Percentiles rank a stretch among this genome's conserved stretches.
Conservation (phyloP, 2,888 invertebrate species). For the Cerastis rubricosa region DNA sequence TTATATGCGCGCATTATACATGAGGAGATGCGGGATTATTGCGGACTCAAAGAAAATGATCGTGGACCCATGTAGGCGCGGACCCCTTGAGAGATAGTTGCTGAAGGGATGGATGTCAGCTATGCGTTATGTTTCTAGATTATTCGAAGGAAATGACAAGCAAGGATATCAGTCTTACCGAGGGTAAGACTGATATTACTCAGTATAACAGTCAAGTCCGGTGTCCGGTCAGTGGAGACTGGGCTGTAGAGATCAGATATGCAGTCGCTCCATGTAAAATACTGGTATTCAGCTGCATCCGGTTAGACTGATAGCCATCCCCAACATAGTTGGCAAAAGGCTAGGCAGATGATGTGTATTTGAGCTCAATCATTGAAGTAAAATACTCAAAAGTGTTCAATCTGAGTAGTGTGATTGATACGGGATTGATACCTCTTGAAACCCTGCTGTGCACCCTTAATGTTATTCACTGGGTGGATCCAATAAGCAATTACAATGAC, state of each 20-base stretch:
- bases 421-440: constrained; percentile 34
- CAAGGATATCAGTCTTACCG: too few relatives aligned
- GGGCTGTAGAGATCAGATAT: too few relatives aligned
- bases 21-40: constrained; percentile 82
- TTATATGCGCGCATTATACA: constrained; percentile 89
- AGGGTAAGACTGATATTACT: too few relatives aligned
- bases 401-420: not conserved
- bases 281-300: too few relatives aligned
- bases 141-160: constrained; percentile 30
- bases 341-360: too few relatives aligned
- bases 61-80: constrained; percentile 44
- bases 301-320: too few relatives aligned
- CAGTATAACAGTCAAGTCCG: too few relatives aligned
- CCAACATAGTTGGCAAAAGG: too few relatives aligned
- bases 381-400: constrained; percentile 20
- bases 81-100: constrained; percentile 71
- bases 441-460: constrained; percentile 2
- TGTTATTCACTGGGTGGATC: constrained; percentile 45
- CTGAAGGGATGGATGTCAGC: constrained; percentile 39
- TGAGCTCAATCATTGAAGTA: constrained; percentile 3
- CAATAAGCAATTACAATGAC: not conserved
- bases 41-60: constrained; percentile 70
- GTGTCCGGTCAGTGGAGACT: too few relatives aligned
- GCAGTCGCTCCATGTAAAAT: too few relatives aligned
- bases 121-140: constrained; percentile 39